Conservation (phyloP, 2,888 invertebrate genomes). For the Caenorhabditis japonica region DNA sequence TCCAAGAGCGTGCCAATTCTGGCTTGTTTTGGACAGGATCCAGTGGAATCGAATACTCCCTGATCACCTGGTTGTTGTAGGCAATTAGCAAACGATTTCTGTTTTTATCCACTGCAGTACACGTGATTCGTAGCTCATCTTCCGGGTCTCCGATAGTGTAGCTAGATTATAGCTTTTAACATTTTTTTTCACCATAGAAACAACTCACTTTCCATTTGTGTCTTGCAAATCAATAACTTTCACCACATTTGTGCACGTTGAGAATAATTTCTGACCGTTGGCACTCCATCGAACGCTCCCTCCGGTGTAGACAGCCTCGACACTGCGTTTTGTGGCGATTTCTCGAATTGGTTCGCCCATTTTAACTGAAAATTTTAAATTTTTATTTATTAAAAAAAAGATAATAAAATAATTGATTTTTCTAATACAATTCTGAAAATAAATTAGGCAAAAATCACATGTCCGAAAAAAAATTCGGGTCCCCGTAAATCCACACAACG, state of each 20-base stretch:
- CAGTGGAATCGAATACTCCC: conserved; percentile 54
- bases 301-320: conserved; percentile 69
- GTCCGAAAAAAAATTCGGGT: background rate
- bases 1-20: conserved; percentile 60
- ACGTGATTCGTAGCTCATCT: conserved; percentile 65
- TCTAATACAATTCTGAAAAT: background rate
- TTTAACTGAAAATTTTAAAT: too few relatives aligned
- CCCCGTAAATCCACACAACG: conserved; percentile 47
- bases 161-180: conserved; percentile 41
- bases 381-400: too few relatives aligned
- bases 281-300: conserved; percentile 69
- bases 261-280: conserved; percentile 67
- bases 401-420: conserved; percentile 1
- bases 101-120: conserved; percentile 60
- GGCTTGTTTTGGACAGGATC: conserved; percentile 29
- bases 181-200: conserved; percentile 1
- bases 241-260: conserved; percentile 70
- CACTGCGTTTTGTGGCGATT: conserved; percentile 46
- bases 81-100: conserved; percentile 65
- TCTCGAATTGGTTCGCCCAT: conserved; percentile 56
- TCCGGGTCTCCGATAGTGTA: conserved; percentile 67
- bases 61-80: conserved; percentile 64
- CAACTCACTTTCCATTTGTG: conserved; percentile 41
- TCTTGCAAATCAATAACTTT: conserved; percentile 69
- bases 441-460: conserved; percentile 18